These are phyloP conservation scores for Mormyrus hasselquistii DNA, from an alignment of 2,797 vertebrate genomes.

Conservation along the genomic window DNA sequence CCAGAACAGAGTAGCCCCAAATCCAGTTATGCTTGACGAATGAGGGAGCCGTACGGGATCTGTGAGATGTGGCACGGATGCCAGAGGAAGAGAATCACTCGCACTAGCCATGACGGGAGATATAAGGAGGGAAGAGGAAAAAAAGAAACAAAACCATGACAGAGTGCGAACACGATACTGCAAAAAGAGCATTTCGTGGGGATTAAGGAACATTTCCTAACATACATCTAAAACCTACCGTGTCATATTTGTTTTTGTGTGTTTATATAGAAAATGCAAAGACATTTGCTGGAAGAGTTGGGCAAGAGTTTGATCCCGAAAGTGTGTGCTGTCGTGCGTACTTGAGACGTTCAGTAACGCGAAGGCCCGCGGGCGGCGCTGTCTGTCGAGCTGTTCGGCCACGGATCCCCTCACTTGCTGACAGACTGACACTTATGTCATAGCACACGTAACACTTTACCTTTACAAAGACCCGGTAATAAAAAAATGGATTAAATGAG, in stretches of 20 bases:
- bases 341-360: too few relatives aligned
- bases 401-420: background rate
- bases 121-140: background rate
- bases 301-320: background rate
- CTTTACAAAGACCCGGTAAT: slow-evolving; percentile 39
- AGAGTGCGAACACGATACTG: background rate
- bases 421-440: slow-evolving; percentile 43
- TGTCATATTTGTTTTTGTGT: background rate
- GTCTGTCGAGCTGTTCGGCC: background rate
- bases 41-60: background rate
- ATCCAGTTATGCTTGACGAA: background rate
- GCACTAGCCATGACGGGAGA: background rate
- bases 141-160: background rate
- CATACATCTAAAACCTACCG: background rate
- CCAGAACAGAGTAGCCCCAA: background rate
- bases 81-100: background rate
- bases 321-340: background rate
- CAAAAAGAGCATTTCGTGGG: background rate
- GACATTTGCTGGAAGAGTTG: background rate
- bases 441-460: slow-evolving; percentile 42
- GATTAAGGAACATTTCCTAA: background rate
- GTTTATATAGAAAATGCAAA: background rate
- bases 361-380: background rate
- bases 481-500: slow-evolving; percentile 13
- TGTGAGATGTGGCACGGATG: background rate